Base-by-base conservation (phyloP, 2,113 vertebrate species). In the Rousettus leschenaultii region DNA sequence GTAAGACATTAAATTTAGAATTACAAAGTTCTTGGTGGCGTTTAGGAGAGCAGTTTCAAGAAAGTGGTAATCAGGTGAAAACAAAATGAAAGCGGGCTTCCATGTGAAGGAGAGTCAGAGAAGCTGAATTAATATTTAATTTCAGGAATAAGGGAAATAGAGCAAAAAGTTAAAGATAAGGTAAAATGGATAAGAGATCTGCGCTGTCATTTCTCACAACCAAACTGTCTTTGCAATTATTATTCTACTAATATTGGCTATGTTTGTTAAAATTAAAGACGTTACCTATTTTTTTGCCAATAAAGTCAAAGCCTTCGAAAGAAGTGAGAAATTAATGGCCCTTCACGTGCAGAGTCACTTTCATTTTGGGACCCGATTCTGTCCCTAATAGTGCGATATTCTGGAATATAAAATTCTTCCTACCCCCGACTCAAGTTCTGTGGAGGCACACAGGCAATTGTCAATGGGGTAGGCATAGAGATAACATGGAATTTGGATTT, bases 391-490 rank as follows among this genome's bases (percentile, higher is more conserved):
- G 4, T 30, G 11, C 16, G 38, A 63, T 28, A 61, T 61, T 78
- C 74, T 43, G 21, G 33, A 79, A 94, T 90, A 79, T 43, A 66
- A 93, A 96, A 59, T 66, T 80, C 75, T 86, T 94, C 19, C 79
- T 40, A 33, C 9, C 85, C 8, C n/a, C 59, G 80, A 63, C 26
- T 93, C 35, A 48, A 70, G 63, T 30, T 63, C 38, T 33, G 10
- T 33, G 33, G 14, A 78, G 30, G n/a, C 15, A 11, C 22, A 26
- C 12, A 3, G 61, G 9, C 87, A 73, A 40, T 15, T 45, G 24
- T 83, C 45, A 63, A 40, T n/a, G 3, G 1, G 18, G 35, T 79
- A 40, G 22, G 12, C 22, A 53, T 8, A 66, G 35, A 74, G 65
- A 73, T 24, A 78, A 30, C 51, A 24, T 9, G n/a, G 33, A 55